Percentiles rank a stretch among this genome's conserved stretches.
Evolutionary conservation across 2,888 invertebrate genomes (phyloP).

Genomic region (Diarsia rubi): DNA sequence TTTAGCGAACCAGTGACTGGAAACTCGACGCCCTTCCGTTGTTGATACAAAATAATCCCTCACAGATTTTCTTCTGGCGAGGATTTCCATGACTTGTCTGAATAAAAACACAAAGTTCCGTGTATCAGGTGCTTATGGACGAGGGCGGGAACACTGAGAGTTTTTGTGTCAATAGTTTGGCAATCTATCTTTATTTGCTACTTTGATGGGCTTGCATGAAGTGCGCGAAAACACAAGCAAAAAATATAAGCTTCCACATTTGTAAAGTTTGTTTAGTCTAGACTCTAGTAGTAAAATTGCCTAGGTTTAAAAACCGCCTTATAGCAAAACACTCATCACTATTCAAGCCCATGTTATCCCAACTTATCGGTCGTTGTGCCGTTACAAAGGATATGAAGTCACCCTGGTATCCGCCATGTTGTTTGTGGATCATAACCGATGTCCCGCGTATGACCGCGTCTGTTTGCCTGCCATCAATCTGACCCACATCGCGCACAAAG

Average conservation of each 20-base stretch:
- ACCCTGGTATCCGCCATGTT: slow-evolving; percentile 29
- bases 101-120: slow-evolving; percentile 15
- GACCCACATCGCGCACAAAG: slow-evolving; percentile 56
- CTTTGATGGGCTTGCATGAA: slow-evolving; percentile 7
- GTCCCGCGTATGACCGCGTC: slow-evolving; percentile 21
- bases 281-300: neutral
- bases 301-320: neutral
- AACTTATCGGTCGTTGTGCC: too few relatives aligned
- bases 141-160: neutral
- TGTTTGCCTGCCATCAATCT: slow-evolving; percentile 57
- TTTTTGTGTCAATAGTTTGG: slow-evolving; percentile 18
- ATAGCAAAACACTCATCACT: neutral
- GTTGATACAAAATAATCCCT: slow-evolving; percentile 30
- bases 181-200: slow-evolving; percentile 39
- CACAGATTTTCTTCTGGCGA: slow-evolving; percentile 4
- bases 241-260: neutral
- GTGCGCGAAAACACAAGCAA: slow-evolving; percentile 9
- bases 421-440: slow-evolving; percentile 55
- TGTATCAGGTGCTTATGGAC: slow-evolving; percentile 18
- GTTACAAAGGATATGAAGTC: slow-evolving; percentile 30
- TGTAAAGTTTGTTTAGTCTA: neutral
- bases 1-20: slow-evolving; percentile 12
- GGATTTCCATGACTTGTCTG: slow-evolving; percentile 11
- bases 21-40: neutral
- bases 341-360: neutral